These are phyloP conservation scores for Fragum sueziense DNA, from an alignment of 2,888 invertebrate species.

Conservation along the genomic window DNA sequence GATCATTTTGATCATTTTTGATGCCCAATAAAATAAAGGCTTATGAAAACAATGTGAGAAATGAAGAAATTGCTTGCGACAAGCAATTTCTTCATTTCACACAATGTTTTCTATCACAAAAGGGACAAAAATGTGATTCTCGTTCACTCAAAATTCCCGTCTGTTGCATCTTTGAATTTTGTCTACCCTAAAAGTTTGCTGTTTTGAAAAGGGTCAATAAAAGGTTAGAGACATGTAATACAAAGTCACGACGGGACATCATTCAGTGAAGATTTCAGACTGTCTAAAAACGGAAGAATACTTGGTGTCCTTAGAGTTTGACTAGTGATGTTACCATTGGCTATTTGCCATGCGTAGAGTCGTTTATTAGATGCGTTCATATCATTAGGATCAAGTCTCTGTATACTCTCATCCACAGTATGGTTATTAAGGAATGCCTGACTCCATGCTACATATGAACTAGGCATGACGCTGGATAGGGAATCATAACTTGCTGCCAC, in stretches of 20 bases:
- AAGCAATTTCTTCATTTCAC: background rate
- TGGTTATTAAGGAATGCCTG: background rate
- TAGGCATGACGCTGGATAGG: constrained; percentile 38
- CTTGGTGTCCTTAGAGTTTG: constrained; percentile 57
- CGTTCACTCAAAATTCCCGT: no score
- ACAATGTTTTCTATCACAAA: no score
- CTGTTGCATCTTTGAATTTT: no score
- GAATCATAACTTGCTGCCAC: constrained; percentile 49
- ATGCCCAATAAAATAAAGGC: no score
- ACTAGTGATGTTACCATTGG: constrained; percentile 59
- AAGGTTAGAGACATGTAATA: background rate
- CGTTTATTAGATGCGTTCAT: constrained; percentile 51
- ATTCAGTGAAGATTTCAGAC: constrained; percentile 45
- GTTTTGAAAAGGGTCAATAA: no score
- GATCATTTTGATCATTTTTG: no score
- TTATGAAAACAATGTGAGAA: no score
- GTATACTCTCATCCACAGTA: constrained; percentile 33
- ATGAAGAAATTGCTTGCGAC: no score
- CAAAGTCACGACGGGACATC: background rate
- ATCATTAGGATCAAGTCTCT: constrained; percentile 51
- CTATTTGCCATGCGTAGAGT: constrained; percentile 60
- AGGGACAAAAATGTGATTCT: background rate
- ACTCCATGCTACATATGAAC: constrained; percentile 30
- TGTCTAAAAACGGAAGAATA: constrained; percentile 61
- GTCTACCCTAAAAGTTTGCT: no score